Evolutionary conservation across 2,113 vertebrate genomes (phyloP).

Genomic region (Chaenocephalus aceratus): DNA sequence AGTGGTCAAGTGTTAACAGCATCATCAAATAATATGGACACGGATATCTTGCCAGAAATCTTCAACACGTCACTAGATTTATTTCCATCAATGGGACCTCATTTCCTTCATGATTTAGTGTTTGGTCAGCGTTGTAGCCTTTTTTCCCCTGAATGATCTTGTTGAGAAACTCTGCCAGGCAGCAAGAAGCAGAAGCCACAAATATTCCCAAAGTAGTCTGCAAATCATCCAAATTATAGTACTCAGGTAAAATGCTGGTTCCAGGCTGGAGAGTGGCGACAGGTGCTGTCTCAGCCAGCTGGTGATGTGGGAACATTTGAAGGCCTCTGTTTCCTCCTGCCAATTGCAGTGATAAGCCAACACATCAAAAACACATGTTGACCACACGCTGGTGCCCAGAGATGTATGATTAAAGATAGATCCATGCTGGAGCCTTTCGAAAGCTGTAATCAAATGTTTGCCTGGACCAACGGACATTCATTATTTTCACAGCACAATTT

Average conservation of each 20-base stretch:
- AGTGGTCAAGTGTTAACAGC: neutral
- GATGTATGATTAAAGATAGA: constrained; percentile 30
- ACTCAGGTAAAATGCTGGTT: constrained; percentile 40
- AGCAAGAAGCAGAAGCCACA: constrained; percentile 39
- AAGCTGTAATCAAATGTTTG: constrained; percentile 2
- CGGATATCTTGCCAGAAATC: neutral
- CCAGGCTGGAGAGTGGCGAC: constrained; percentile 28
- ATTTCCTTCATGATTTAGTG: constrained; percentile 32
- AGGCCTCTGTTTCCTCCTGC: constrained; percentile 42
- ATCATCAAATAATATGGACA: neutral
- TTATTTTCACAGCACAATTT: constrained; percentile 1
- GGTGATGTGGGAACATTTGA: constrained; percentile 53
- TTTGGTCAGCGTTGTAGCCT: constrained; percentile 30
- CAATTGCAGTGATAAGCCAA: constrained; percentile 50
- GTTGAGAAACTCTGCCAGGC: constrained; percentile 38
- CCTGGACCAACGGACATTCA: neutral
- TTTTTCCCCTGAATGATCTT: constrained; percentile 10
- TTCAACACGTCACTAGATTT: constrained; percentile 10
- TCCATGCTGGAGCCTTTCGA: constrained; percentile 13
- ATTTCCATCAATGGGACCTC: constrained; percentile 15
- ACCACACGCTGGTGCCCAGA: constrained; percentile 18
- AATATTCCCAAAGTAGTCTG: constrained; percentile 37
- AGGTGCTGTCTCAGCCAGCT: constrained; percentile 57
- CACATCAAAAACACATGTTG: constrained; percentile 49
- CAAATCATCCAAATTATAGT: constrained; percentile 52